Percentiles rank a stretch among this genome's conserved stretches.
Evolutionary conservation across 2,113 vertebrate species (phyloP).

Genomic region (Cottus gobio): DNA sequence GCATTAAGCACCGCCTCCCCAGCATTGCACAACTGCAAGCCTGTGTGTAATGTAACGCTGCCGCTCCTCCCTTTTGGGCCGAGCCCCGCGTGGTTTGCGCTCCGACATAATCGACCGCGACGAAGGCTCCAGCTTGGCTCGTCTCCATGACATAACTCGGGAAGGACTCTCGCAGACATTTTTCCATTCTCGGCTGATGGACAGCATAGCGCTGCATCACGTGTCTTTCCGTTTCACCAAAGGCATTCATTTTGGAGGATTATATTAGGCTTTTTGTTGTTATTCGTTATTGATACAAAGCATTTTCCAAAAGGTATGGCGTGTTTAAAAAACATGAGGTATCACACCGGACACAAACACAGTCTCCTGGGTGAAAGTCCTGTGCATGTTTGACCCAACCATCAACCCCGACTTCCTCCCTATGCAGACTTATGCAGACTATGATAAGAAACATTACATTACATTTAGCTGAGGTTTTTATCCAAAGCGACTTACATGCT

Average conservation of each 20-base stretch:
- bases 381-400: too few species aligned
- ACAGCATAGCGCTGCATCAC: neutral
- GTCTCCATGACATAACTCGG: neutral
- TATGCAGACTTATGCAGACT: neutral
- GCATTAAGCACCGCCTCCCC: neutral
- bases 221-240: neutral
- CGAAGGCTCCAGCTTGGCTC: neutral
- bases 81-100: neutral
- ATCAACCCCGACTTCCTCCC: neutral
- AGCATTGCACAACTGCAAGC: neutral
- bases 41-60: neutral
- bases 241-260: neutral
- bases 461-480: too few species aligned
- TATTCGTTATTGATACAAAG: neutral
- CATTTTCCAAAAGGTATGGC: neutral
- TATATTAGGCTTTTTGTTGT: neutral
- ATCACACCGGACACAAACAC: neutral
- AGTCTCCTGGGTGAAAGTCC: neutral
- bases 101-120: neutral
- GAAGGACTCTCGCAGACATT: neutral
- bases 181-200: neutral
- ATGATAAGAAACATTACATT: too few species aligned
- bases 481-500: too few species aligned
- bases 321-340: neutral
- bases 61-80: neutral